Conservation (phyloP, 2,113 vertebrate genomes). For the Catharus minimus region DNA sequence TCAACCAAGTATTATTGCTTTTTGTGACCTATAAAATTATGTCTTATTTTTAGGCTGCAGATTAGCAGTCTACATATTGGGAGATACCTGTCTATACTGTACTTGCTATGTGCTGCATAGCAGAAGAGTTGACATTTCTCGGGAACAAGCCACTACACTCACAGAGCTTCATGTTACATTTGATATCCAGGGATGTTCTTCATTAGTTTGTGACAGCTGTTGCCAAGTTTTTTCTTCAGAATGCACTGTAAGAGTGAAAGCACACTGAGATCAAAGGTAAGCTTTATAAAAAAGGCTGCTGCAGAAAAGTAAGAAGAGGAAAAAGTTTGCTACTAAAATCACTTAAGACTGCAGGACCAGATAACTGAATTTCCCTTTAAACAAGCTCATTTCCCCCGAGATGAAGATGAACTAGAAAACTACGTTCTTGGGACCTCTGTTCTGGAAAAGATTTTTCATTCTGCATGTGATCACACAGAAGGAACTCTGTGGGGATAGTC, state of each 20-base stretch:
- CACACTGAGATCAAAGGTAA: background rate
- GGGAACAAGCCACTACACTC: conserved; percentile 29
- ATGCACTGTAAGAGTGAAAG: background rate
- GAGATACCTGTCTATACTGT: background rate
- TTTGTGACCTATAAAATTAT: conserved; percentile 6
- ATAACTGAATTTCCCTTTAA: background rate
- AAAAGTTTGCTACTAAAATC: background rate
- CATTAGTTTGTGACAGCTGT: conserved; percentile 60
- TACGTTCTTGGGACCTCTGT: background rate
- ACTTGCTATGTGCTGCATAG: conserved; percentile 24
- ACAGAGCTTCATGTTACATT: conserved; percentile 38
- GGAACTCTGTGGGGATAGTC: background rate
- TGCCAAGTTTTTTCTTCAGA: background rate
- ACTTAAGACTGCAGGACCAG: background rate
- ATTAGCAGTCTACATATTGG: background rate
- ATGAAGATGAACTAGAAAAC: background rate
- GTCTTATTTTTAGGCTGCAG: background rate
- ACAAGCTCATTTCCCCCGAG: background rate
- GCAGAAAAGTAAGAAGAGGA: background rate
- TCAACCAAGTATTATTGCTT: background rate
- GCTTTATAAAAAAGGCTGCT: background rate
- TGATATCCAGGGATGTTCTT: conserved; percentile 58
- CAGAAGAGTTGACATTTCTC: conserved; percentile 52
- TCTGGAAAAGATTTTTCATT: background rate
- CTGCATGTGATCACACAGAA: background rate